Conservation (phyloP, 2,113 vertebrate species). For the Lota lota region DNA sequence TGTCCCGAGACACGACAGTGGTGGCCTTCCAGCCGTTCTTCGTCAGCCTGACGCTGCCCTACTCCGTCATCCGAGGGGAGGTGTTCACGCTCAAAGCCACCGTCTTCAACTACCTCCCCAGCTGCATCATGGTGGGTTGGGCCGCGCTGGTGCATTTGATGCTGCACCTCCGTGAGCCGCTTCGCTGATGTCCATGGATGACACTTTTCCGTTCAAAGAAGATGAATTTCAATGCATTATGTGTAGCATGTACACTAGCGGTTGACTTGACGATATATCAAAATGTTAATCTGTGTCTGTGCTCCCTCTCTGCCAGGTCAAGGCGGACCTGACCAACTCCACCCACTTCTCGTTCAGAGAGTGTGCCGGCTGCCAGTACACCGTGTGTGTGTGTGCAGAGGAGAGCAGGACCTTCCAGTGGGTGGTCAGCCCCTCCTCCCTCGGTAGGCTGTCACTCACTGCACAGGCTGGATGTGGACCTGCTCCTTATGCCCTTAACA, state of each 20-base stretch:
- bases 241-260: too few relatives aligned
- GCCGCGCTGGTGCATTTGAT: too few relatives aligned
- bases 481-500: neutral
- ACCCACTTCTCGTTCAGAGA: slow-evolving; percentile 60
- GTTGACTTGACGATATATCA: too few relatives aligned
- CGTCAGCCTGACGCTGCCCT: slow-evolving; percentile 75
- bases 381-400: slow-evolving; percentile 61
- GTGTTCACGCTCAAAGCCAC: slow-evolving; percentile 77
- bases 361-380: slow-evolving; percentile 66
- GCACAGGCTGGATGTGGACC: neutral
- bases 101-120: slow-evolving; percentile 82
- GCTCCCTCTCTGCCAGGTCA: slow-evolving; percentile 59
- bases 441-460: slow-evolving; percentile 67
- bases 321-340: slow-evolving; percentile 60
- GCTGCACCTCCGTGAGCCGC: too few relatives aligned
- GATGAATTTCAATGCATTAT: too few relatives aligned
- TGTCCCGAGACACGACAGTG: slow-evolving; percentile 67
- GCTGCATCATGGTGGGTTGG: slow-evolving; percentile 84
- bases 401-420: slow-evolving; percentile 70
- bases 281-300: too few relatives aligned
- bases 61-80: slow-evolving; percentile 80
- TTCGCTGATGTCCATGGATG: too few relatives aligned
- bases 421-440: slow-evolving; percentile 63
- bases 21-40: slow-evolving; percentile 83
- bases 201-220: too few relatives aligned